A percentile compares a stretch with the other conserved stretches of the same genome.
Evolutionary conservation across 1,140 invertebrate genomes (phyloP).

Genomic region (Tetramorium alpestre): DNA sequence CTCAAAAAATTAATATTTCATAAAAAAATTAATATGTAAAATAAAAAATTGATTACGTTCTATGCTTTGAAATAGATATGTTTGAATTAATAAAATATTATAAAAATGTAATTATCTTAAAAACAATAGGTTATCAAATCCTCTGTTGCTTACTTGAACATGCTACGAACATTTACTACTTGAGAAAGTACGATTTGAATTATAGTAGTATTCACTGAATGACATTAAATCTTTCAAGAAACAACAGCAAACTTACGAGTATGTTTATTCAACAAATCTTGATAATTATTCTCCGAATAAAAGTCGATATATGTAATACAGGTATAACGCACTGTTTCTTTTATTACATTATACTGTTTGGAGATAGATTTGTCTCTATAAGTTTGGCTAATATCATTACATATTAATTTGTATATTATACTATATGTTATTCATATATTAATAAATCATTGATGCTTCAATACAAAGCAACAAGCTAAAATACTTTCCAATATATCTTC

Average conservation of each 20-base stretch:
- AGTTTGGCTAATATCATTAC: not conserved
- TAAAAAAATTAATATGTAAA: not conserved
- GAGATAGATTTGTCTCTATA: not conserved
- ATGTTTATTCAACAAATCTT: not conserved
- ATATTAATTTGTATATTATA: not conserved
- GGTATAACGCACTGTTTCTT: not conserved
- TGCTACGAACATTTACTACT: conserved; percentile 53
- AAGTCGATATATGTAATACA: not conserved
- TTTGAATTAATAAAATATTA: not conserved
- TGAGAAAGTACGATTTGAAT: not conserved
- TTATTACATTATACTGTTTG: not conserved
- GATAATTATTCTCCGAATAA: not conserved
- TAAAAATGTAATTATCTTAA: not conserved
- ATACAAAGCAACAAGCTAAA: not conserved
- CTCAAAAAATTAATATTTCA: not conserved
- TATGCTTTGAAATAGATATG: not conserved
- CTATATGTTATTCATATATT: not conserved
- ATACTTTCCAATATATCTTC: not conserved
- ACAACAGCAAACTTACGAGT: not conserved
- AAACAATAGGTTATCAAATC: conserved; percentile 62
- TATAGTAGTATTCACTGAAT: conserved; percentile 11
- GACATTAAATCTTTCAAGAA: not conserved
- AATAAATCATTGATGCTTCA: not conserved
- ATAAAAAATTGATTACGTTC: not conserved
- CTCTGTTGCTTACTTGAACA: conserved; percentile 57